Percentiles rank a stretch among this genome's conserved stretches.
These are phyloP conservation scores for Anastatus disparis DNA, from an alignment of 1,140 invertebrate genomes.

Conservation along the genomic window DNA sequence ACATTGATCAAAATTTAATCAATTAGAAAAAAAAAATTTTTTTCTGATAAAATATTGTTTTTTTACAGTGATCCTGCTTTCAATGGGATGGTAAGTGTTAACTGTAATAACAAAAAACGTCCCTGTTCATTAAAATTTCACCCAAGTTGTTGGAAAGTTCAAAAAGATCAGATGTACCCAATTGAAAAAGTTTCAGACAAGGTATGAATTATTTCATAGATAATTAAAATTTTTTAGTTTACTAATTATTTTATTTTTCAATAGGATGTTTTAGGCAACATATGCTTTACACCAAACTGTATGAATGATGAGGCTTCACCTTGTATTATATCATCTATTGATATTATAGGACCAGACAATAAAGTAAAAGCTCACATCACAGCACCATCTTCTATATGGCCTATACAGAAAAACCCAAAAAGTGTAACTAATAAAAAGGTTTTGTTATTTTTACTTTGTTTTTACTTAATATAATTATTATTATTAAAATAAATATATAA, in stretches of 20 bases:
- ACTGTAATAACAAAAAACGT: conserved; percentile 47
- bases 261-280: conserved; percentile 44
- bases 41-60: conserved; percentile 8
- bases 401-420: conserved; percentile 10
- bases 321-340: conserved; percentile 44
- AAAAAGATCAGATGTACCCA: conserved; percentile 43
- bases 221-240: neutral
- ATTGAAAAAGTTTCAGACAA: conserved; percentile 44
- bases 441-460: neutral
- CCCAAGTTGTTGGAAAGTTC: conserved; percentile 49
- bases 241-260: conserved; percentile 17
- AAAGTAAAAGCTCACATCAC: too few relatives aligned
- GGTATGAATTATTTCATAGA: conserved; percentile 38
- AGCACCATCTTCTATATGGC: too few relatives aligned
- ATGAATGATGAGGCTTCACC: conserved; percentile 25
- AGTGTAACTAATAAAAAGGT: conserved; percentile 39
- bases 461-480: too few relatives aligned
- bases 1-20: neutral
- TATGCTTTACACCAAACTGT: conserved; percentile 50
- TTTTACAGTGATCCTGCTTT: conserved; percentile 53
- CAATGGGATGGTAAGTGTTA: conserved; percentile 52
- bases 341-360: conserved; percentile 42
- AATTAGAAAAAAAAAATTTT: too few relatives aligned
- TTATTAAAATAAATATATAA: too few relatives aligned
- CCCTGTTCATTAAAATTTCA: conserved; percentile 51